Conservation (phyloP, 2,113 vertebrate genomes). For the Sinocyclocheilus grahami region DNA sequence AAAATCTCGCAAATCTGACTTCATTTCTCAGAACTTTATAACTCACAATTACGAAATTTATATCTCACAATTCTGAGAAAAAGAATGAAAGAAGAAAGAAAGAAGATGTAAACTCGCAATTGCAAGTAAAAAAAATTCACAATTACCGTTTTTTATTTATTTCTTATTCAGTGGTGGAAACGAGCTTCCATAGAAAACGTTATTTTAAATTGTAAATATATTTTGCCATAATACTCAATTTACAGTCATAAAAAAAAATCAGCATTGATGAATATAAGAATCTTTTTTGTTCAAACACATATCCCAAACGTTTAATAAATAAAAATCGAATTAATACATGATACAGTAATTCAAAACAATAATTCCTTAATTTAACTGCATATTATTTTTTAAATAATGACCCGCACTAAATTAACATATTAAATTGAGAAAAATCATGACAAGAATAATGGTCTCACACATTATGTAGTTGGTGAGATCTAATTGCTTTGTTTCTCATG, state of each 20-base stretch:
- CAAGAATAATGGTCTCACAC: not conserved
- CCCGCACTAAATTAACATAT: not conserved
- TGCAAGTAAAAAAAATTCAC: no score
- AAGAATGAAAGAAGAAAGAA: no score
- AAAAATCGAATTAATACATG: not conserved
- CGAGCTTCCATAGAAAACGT: no score
- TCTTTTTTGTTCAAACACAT: not conserved
- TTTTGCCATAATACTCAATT: not conserved
- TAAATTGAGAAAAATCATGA: not conserved
- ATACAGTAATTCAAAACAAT: not conserved
- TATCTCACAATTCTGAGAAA: no score
- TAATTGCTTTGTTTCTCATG: constrained; percentile 33
- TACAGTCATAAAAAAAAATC: not conserved
- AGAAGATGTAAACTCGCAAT: no score
- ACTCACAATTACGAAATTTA: no score
- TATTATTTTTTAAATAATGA: not conserved
- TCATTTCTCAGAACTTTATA: no score
- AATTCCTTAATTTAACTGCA: not conserved
- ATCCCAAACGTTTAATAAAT: not conserved
- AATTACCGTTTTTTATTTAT: no score
- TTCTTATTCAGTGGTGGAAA: no score
- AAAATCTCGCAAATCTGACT: no score
- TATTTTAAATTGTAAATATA: not conserved
- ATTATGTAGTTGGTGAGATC: constrained; percentile 1
- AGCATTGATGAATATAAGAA: not conserved